Conservation (phyloP, 1,140 invertebrate genomes). For the Mycetomoellerius zeteki region DNA sequence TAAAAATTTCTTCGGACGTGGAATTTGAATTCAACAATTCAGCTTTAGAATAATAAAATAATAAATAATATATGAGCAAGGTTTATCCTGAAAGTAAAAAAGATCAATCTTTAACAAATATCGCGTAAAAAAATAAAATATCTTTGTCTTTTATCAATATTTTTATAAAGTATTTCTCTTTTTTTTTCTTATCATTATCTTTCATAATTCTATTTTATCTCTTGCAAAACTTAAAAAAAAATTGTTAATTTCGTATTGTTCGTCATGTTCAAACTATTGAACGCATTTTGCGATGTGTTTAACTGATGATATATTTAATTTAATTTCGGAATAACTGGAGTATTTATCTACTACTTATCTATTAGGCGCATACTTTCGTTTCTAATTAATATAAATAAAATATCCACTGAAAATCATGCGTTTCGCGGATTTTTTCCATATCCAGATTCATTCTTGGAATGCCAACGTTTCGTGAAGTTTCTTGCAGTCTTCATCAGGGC, state of each 20-base stretch:
- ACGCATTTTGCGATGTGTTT: background rate
- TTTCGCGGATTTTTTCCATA: too few species aligned
- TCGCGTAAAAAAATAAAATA: background rate
- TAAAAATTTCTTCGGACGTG: background rate
- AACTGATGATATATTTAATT: background rate
- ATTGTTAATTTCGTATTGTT: background rate
- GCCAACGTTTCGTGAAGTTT: too few species aligned
- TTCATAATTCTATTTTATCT: background rate
- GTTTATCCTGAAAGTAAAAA: background rate
- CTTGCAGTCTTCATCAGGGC: too few species aligned
- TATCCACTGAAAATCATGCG: too few species aligned
- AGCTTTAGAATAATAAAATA: too few species aligned
- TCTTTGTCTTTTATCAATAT: background rate
- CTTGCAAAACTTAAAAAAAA: background rate
- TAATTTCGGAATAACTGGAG: background rate
- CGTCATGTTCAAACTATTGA: background rate
- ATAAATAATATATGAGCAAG: too few species aligned
- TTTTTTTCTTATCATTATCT: background rate
- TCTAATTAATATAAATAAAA: background rate
- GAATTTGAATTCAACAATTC: background rate
- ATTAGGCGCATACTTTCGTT: background rate
- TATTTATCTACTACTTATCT: constrained; percentile 5
- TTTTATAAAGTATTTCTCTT: background rate
- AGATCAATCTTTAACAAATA: background rate
- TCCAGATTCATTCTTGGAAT: too few species aligned